A percentile compares a stretch with the other conserved stretches of the same genome.
phyloP scores from a whole-genome alignment of 2,888 invertebrate species.

The Drosophila siamana region DNA sequence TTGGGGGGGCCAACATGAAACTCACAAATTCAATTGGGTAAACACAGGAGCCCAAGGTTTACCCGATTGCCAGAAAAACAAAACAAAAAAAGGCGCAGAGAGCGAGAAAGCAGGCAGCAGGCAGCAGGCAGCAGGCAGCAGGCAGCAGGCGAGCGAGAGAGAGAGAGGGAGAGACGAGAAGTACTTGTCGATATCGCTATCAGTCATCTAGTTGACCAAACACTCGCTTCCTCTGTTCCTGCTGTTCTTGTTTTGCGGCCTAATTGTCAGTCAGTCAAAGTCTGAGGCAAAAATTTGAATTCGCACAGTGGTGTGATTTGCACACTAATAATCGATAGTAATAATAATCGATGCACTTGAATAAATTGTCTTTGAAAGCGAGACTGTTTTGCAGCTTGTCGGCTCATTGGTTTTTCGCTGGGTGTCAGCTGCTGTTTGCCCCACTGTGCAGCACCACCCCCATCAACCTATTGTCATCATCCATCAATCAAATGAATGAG shows the following conservation, averaged over 20 bases:
- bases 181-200: conserved; percentile 39
- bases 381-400: neutral
- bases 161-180: neutral
- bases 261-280: conserved; percentile 40
- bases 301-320: conserved; percentile 26
- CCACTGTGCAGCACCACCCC: conserved; percentile 43
- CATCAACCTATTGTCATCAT: conserved; percentile 46
- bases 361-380: neutral
- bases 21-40: conserved; percentile 16
- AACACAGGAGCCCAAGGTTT: conserved; percentile 12
- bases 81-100: no score
- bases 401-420: neutral
- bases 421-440: no score
- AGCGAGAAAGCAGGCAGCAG: neutral
- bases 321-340: no score
- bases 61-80: neutral
- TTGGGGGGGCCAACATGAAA: conserved; percentile 13
- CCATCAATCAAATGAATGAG: conserved; percentile 49
- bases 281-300: conserved; percentile 26
- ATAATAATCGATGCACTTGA: neutral
- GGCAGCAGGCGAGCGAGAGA: no score
- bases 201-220: conserved; percentile 65
- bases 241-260: conserved; percentile 20
- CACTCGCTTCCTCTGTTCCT: conserved; percentile 28
- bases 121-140: no score